Conservation (phyloP, 2,888 invertebrate species). For the Cryptocheilus praepositus region DNA sequence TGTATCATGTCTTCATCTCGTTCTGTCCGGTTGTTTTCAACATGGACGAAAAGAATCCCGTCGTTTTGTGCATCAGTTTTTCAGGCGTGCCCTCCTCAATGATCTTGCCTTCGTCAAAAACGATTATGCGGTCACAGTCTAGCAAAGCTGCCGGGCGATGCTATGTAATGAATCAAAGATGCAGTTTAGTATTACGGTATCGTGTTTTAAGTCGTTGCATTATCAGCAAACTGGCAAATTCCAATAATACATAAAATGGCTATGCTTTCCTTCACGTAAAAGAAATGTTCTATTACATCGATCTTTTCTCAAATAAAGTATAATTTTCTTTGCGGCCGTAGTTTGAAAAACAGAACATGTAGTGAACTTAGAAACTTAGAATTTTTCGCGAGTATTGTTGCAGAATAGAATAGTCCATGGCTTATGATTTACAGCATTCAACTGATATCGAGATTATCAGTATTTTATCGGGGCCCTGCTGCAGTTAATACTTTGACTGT, state of each 20-base stretch:
- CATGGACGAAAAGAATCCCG: constrained; percentile 80
- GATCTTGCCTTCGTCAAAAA: constrained; percentile 82
- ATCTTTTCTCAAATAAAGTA: too few relatives aligned
- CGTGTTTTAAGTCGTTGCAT: neutral
- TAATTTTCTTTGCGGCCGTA: neutral
- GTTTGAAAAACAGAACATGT: neutral
- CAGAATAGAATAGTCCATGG: too few relatives aligned
- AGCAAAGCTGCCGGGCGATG: constrained; percentile 85
- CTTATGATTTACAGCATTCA: too few relatives aligned
- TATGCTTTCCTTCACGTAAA: too few relatives aligned
- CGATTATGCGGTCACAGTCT: constrained; percentile 82
- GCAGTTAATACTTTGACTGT: too few relatives aligned
- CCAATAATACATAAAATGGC: too few relatives aligned
- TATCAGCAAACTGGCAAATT: too few relatives aligned
- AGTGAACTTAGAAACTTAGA: too few relatives aligned
- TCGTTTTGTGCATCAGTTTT: constrained; percentile 77
- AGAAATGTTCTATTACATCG: too few relatives aligned
- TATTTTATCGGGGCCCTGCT: too few relatives aligned
- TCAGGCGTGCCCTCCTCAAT: constrained; percentile 82
- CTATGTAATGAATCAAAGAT: constrained; percentile 71
- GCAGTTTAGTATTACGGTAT: neutral
- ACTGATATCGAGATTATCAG: too few relatives aligned
- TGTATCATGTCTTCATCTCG: constrained; percentile 5
- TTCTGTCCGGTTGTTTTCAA: constrained; percentile 72
- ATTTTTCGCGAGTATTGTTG: too few relatives aligned